These are phyloP conservation scores for Chloropsis hardwickii DNA, from an alignment of 2,113 vertebrate species.

Conservation along the genomic window DNA sequence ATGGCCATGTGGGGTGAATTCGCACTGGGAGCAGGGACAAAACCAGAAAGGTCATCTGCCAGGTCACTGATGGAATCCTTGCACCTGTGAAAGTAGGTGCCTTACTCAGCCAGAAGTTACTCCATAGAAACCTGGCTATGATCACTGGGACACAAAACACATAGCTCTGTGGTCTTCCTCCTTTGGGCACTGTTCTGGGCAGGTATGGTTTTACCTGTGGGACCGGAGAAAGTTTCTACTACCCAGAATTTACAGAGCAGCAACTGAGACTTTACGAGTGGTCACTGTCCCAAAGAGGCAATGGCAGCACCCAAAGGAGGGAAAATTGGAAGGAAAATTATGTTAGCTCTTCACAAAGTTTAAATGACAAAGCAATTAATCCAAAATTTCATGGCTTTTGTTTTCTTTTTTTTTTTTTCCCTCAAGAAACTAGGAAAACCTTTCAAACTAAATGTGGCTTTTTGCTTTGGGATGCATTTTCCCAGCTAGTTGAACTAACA, in stretches of 20 bases:
- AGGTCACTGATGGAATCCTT: not conserved
- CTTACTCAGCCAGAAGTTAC: not conserved
- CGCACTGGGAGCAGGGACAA: not conserved
- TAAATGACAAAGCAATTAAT: not conserved
- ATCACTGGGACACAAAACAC: not conserved
- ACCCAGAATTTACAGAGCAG: not conserved
- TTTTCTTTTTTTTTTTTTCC: not conserved
- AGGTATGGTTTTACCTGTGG: not conserved
- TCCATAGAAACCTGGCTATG: not conserved
- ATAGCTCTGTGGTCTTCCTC: not conserved
- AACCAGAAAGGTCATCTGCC: not conserved
- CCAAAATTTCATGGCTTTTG: not conserved
- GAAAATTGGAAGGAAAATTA: not conserved
- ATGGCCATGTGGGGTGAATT: not conserved
- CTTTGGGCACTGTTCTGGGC: not conserved
- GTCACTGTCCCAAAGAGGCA: not conserved
- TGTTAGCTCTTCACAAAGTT: not conserved
- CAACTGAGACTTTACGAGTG: not conserved
- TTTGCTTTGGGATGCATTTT: not conserved
- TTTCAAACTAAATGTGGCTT: not conserved
- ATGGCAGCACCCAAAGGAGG: fast-evolving
- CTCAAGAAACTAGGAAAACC: not conserved
- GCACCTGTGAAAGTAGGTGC: not conserved
- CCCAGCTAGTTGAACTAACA: not conserved
- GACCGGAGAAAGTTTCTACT: not conserved